Base-by-base conservation (phyloP, 2,888 invertebrate genomes). In the Gastracanthus pulcherrimus region DNA sequence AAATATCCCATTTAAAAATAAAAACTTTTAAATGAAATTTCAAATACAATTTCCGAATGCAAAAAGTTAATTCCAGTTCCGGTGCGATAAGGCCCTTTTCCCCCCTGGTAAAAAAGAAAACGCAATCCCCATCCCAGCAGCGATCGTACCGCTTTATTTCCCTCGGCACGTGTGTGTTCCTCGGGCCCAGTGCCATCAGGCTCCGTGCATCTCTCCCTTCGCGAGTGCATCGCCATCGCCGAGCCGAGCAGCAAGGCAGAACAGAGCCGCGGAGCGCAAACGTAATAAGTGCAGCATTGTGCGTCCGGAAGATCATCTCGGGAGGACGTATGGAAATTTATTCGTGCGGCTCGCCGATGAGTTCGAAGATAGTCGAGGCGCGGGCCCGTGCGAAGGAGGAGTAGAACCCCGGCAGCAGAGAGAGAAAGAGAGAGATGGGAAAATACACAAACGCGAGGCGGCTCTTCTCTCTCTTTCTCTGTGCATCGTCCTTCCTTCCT, bases 281-380 rank as follows among this genome's bases (percentile, higher is more conserved):
- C 85, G 87, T 89, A 88, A 88, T 88, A 85, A 87, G 87, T 83
- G 87, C 85, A 88, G 45, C 45, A 36, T 36, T 36, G 88, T 89
- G 88, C 89, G 84, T 84, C 85, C 83, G 58, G 84, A 79, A 84
- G 85, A 86, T 84, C 85, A 85, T 84, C 84, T 83, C 82, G 58
- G 55, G 72, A 83, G 84, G 84, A 86, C 85, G 85, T 88, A 89
- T 90, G 89, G 87, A 89, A 89, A 90, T 90, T 88, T 89, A 89
- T 89, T 89, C 89, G 84, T 80, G 85, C n/a, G n/a, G n/a, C 78
- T 76, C 77, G 58, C 82, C 86, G 88, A 88, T 88, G 86, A 86
- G 85, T 83, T 67, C 78, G 80, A 83, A 84, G 87, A 88, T 89
- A 87, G 55, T 55, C 51, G 13, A 26, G 58, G 11, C 62, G 23